These are phyloP conservation scores for Alethe castanea DNA, from an alignment of 2,113 vertebrate genomes.

Conservation along the genomic window DNA sequence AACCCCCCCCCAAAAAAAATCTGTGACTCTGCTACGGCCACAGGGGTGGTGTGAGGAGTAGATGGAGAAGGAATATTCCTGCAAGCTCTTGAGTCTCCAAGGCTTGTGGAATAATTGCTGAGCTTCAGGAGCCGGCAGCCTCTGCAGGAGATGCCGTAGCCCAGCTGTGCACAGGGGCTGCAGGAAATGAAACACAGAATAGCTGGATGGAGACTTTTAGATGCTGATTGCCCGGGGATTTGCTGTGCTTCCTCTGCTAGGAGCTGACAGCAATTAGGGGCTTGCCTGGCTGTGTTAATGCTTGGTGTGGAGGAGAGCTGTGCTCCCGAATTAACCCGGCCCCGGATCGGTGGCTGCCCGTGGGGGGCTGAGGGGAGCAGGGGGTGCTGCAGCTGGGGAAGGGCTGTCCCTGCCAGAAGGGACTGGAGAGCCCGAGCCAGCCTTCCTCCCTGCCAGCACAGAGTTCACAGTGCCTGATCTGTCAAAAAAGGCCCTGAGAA, in stretches of 20 bases:
- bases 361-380: not conserved
- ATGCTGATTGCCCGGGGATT: not conserved
- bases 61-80: not conserved
- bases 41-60: not conserved
- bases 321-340: not conserved
- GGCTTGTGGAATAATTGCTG: not conserved
- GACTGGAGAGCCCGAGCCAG: not conserved
- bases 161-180: conserved; percentile 6
- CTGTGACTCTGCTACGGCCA: rapidly evolving
- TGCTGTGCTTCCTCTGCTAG: conserved; percentile 8
- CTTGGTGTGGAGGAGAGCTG: not conserved
- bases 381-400: not conserved
- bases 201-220: not conserved
- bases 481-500: rapidly evolving
- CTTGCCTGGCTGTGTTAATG: not conserved
- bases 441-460: not conserved
- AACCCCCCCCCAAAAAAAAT: not conserved
- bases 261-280: not conserved
- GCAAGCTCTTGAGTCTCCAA: not conserved
- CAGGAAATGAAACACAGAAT: conserved; percentile 39
- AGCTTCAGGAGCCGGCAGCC: not conserved
- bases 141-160: not conserved
- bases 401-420: not conserved
- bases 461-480: not conserved
- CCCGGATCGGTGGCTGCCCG: not conserved